Percentiles rank a stretch among this genome's conserved stretches.
These are phyloP conservation scores for Hypena proboscidalis DNA, from an alignment of 2,888 invertebrate species.

Conservation along the genomic window DNA sequence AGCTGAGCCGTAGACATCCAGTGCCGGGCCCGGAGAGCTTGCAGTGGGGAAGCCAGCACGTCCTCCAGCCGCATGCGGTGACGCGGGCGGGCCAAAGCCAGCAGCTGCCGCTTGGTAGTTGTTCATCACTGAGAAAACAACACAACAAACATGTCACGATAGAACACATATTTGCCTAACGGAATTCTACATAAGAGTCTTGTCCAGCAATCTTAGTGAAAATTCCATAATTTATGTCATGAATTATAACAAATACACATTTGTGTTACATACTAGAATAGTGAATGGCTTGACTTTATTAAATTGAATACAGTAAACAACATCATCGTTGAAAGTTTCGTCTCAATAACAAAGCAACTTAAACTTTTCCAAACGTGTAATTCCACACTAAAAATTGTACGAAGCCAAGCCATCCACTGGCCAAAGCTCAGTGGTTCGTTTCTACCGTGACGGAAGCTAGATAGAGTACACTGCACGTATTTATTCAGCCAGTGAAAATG, in stretches of 20 bases:
- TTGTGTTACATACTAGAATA: too few relatives aligned
- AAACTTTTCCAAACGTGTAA: slow-evolving; percentile 22
- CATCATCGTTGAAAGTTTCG: neutral
- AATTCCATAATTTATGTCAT: too few relatives aligned
- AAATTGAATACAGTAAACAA: neutral
- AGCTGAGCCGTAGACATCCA: slow-evolving; percentile 97
- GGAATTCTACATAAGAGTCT: neutral
- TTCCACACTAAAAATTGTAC: slow-evolving; percentile 33
- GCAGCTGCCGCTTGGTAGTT: slow-evolving; percentile 96
- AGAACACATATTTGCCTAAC: neutral
- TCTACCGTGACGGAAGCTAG: slow-evolving; percentile 37
- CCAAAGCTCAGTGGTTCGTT: slow-evolving; percentile 41
- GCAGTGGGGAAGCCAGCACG: slow-evolving; percentile 95
- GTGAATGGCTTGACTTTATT: slow-evolving; percentile 1
- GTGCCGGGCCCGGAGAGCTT: slow-evolving; percentile 95
- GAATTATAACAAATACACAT: too few relatives aligned
- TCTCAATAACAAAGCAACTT: slow-evolving; percentile 7
- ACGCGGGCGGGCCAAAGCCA: slow-evolving; percentile 93
- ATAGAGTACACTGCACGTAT: slow-evolving; percentile 39
- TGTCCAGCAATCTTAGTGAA: slow-evolving; percentile 18
- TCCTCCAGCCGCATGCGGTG: slow-evolving; percentile 90
- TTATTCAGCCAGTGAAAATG: slow-evolving; percentile 42
- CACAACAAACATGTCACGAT: slow-evolving; percentile 16
- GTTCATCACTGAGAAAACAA: slow-evolving; percentile 93
- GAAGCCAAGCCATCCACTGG: slow-evolving; percentile 29